Conservation (phyloP, 2,797 vertebrate species). For the Pyrocephalus nanus region DNA sequence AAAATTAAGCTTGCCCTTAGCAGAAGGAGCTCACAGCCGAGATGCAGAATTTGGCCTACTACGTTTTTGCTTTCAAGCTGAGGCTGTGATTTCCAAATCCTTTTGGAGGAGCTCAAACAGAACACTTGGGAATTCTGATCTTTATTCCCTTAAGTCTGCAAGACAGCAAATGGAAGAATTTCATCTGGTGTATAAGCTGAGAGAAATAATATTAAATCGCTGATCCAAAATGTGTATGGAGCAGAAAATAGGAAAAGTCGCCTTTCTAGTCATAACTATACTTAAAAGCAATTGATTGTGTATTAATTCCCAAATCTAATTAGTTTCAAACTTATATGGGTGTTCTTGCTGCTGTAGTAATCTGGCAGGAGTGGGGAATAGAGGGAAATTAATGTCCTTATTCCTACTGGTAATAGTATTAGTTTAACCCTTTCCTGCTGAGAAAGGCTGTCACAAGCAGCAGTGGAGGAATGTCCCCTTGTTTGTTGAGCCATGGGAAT, state of each 20-base stretch:
- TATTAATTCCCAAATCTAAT: slow-evolving; percentile 1
- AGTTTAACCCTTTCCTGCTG: not conserved
- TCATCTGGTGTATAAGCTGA: not conserved
- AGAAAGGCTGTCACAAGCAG: not conserved
- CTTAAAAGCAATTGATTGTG: not conserved
- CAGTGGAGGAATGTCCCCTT: not conserved
- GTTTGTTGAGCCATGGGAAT: not conserved
- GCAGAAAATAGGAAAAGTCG: not conserved
- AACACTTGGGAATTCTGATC: not conserved
- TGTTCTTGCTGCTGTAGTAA: not conserved
- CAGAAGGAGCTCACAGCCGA: not conserved
- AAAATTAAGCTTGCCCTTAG: not conserved
- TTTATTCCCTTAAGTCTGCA: not conserved
- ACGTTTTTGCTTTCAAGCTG: not conserved
- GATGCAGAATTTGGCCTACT: not conserved
- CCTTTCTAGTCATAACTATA: not conserved
- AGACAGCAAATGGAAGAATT: not conserved
- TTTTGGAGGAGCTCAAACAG: not conserved
- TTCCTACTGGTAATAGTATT: not conserved
- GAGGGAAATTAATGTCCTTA: not conserved
- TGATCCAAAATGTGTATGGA: not conserved
- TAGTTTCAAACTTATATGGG: not conserved
- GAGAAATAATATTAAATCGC: not conserved
- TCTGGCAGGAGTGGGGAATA: not conserved
- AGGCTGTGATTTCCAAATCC: not conserved